Base-by-base conservation (phyloP, 2,888 invertebrate genomes). In the Meganola albula region DNA sequence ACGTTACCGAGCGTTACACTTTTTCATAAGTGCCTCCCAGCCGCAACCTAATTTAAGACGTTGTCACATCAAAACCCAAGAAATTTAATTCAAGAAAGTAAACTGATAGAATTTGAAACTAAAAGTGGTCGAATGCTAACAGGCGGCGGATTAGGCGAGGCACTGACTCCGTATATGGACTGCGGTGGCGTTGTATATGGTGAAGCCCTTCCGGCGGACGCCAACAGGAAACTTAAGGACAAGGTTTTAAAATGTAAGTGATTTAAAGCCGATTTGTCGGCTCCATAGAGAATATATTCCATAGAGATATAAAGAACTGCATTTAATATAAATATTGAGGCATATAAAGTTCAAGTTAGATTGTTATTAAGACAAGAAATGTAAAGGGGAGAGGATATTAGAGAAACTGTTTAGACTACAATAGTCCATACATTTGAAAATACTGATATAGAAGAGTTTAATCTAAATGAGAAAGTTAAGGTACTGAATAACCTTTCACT, bases 171-270 rank as follows among this genome's bases (percentile, higher is more conserved):
- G 37, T 64, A 62, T 60, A 58, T 51, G 66, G 71, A 10, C 14
- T 12, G 54, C 40, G 54, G 53, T 42, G 59, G 51, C 55, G 53
- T 40, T 60, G 30, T 40, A 56, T 65, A 71, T 61, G 75, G 73
- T 13, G 28, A 26, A 56, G 54, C 68, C 67, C 69, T 75, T 77
- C 78, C 76, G 76, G 70, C 70, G 70, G 65, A 63, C 66, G 60
- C 53, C 60, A 56, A 40, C 60, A 53, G 49, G 50, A 53, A 47
- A 44, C 36, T 32, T 39, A 41, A 35, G 37, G 48, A 48, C 45
- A 31, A 37, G 40, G 37, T 48, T 47, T 42, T 36, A 50, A 48
- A 40, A 35, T 34, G 35, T n/a, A n/a, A n/a, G n/a, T n/a, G n/a
- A n/a, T n/a, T n/a, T n/a, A n/a, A n/a, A n/a, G n/a, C n/a, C n/a